phyloP scores from a whole-genome alignment of 2,888 invertebrate genomes.

The Drosophila anomalipes region DNA sequence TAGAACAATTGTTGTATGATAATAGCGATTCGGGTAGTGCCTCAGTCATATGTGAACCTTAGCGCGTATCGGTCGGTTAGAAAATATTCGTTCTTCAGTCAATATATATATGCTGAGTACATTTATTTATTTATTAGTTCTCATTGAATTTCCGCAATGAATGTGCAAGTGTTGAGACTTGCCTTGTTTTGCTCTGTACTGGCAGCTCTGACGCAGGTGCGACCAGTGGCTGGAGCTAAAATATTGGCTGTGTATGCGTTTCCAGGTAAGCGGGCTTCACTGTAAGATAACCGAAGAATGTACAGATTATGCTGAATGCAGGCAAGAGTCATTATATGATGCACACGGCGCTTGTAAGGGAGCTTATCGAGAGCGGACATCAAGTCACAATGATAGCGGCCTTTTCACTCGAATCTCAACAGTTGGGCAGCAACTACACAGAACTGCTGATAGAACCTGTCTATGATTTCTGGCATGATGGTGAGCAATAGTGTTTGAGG shows the following conservation, averaged over 20 bases:
- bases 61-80: not conserved
- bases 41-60: not conserved
- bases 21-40: not conserved
- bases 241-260: slow-evolving; percentile 86
- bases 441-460: slow-evolving; percentile 83
- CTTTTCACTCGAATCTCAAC: slow-evolving; percentile 69
- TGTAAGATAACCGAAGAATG: not conserved
- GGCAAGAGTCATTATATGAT: slow-evolving; percentile 86
- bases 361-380: slow-evolving; percentile 84
- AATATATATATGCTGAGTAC: not conserved
- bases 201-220: slow-evolving; percentile 20
- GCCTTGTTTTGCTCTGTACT: slow-evolving; percentile 32
- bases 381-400: slow-evolving; percentile 81
- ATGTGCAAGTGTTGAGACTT: slow-evolving; percentile 6
- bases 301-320: not conserved
- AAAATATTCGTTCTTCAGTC: not conserved
- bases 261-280: slow-evolving; percentile 65
- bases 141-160: slow-evolving; percentile 30
- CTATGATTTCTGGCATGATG: slow-evolving; percentile 83
- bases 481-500: slow-evolving; percentile 44
- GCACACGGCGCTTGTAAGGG: slow-evolving; percentile 85
- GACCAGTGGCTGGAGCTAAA: slow-evolving; percentile 68
- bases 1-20: rapidly evolving
- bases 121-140: not conserved
- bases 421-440: slow-evolving; percentile 81